Conservation (phyloP, 2,797 vertebrate species). For the Acrossocheilus fasciatus region DNA sequence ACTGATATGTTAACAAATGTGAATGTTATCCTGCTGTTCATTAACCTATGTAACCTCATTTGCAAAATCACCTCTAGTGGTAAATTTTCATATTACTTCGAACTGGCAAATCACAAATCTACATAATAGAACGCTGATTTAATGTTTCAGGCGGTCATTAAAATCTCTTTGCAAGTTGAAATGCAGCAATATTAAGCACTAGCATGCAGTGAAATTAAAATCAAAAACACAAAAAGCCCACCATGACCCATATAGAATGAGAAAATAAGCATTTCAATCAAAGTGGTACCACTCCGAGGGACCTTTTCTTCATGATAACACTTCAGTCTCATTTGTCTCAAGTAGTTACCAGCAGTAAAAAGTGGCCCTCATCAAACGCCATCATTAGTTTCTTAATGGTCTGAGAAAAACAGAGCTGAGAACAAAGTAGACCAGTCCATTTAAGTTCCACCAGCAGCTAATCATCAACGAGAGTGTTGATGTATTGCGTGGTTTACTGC, state of each 20-base stretch:
- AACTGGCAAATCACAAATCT: not conserved
- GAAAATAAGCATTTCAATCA: not conserved
- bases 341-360: conserved; percentile 4
- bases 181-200: not conserved
- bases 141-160: conserved; percentile 2
- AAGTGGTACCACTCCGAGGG: not conserved
- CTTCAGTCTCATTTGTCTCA: not conserved
- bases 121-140: not conserved
- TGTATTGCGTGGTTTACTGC: conserved; percentile 54
- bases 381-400: not conserved
- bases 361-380: not conserved
- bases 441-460: conserved; percentile 54
- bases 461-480: conserved; percentile 58
- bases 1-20: not conserved
- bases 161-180: conserved; percentile 10
- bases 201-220: not conserved
- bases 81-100: not conserved
- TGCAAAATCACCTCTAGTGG: conserved; percentile 11
- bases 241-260: not conserved
- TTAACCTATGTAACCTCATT: conserved; percentile 5
- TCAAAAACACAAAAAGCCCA: not conserved
- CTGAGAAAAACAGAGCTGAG: conserved; percentile 31
- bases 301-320: not conserved
- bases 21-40: not conserved
- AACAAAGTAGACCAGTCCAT: conserved; percentile 46